A percentile compares a stretch with the other conserved stretches of the same genome.
Evolutionary conservation across 2,797 vertebrate genomes (phyloP).

Genomic region (Ispidina lecontei): DNA sequence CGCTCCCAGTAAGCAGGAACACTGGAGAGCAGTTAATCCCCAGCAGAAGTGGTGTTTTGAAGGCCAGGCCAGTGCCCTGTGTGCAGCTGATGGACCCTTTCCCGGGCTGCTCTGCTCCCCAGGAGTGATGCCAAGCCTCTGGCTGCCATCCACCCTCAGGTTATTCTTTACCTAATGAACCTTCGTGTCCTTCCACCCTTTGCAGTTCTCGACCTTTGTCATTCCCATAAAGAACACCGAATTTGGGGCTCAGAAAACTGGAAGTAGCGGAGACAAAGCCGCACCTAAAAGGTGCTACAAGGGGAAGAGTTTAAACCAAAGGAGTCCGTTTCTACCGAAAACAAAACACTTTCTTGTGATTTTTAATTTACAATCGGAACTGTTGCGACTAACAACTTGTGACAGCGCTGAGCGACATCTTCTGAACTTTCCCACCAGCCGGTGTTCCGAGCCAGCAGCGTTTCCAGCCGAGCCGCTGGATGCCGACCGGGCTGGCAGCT

Average conservation of each 20-base stretch:
- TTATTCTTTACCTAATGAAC: not conserved
- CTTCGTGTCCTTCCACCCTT: not conserved
- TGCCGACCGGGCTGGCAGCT: too few relatives aligned
- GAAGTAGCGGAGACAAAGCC: not conserved
- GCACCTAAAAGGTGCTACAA: not conserved
- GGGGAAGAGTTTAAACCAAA: not conserved
- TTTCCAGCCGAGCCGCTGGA: too few relatives aligned
- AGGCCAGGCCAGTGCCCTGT: not conserved
- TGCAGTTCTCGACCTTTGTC: not conserved
- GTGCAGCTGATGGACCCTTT: not conserved
- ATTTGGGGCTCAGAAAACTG: not conserved
- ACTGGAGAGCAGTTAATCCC: not conserved
- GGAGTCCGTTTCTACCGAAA: not conserved
- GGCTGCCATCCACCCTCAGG: not conserved
- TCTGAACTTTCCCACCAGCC: too few relatives aligned
- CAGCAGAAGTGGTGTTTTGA: not conserved
- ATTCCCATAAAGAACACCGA: not conserved
- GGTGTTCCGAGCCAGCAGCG: too few relatives aligned
- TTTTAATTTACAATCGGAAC: too few relatives aligned
- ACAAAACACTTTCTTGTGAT: not conserved
- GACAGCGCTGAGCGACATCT: too few relatives aligned
- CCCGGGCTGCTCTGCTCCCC: not conserved
- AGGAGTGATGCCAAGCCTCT: not conserved
- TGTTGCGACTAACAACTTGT: too few relatives aligned
- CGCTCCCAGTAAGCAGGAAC: not conserved